These are phyloP conservation scores for Hyalella azteca DNA, from an alignment of 2,888 invertebrate species.

Conservation along the genomic window DNA sequence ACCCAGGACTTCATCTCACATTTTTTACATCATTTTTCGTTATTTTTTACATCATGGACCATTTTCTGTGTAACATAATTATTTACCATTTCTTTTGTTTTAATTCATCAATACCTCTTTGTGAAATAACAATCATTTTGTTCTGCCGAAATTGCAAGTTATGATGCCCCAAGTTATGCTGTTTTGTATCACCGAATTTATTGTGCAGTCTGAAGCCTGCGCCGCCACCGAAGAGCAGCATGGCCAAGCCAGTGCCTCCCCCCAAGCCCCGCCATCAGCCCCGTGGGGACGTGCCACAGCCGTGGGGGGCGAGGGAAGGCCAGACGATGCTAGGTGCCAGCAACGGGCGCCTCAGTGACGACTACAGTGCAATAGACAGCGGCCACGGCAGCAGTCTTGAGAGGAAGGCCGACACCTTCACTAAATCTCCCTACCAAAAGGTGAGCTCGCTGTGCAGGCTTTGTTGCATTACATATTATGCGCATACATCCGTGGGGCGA, in stretches of 20 bases:
- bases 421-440: constrained; percentile 50
- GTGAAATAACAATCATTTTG: too few relatives aligned
- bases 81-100: too few relatives aligned
- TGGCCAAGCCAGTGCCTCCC: constrained; percentile 58
- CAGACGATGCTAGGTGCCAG: constrained; percentile 28
- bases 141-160: too few relatives aligned
- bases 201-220: constrained; percentile 77
- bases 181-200: too few relatives aligned
- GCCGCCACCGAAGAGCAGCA: constrained; percentile 69
- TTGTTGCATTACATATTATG: too few relatives aligned
- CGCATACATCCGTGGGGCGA: too few relatives aligned
- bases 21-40: too few relatives aligned
- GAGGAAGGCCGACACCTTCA: constrained; percentile 66
- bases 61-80: too few relatives aligned
- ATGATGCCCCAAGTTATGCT: too few relatives aligned
- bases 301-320: constrained; percentile 37
- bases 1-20: too few relatives aligned
- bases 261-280: constrained; percentile 92
- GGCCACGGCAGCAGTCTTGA: constrained; percentile 67
- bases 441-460: background rate
- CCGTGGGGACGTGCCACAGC: constrained; percentile 62
- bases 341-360: constrained; percentile 58
- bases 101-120: too few relatives aligned
- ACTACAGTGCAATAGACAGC: constrained; percentile 62
- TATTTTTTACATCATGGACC: too few relatives aligned